Percentiles rank a stretch among this genome's conserved stretches.
These are phyloP conservation scores for Cinclus cinclus DNA, from an alignment of 2,113 vertebrate genomes.

Conservation along the genomic window DNA sequence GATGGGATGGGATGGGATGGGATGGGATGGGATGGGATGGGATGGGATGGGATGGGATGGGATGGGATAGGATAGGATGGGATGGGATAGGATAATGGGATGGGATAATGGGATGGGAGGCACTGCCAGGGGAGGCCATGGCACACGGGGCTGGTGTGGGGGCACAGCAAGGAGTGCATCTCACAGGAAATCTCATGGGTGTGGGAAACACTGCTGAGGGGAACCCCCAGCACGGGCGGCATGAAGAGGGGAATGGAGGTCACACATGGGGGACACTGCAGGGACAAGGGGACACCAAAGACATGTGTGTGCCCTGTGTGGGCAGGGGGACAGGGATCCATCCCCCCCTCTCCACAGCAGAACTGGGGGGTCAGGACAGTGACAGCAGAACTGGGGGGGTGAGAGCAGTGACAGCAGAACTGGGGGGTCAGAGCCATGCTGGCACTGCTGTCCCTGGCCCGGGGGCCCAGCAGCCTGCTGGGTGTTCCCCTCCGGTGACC, in stretches of 20 bases:
- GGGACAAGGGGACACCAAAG: not conserved
- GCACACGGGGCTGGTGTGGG: not conserved
- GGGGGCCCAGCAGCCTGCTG: not conserved
- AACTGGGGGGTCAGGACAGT: too few relatives aligned
- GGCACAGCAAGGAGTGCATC: not conserved
- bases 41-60: too few relatives aligned
- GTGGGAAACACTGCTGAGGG: rapidly evolving
- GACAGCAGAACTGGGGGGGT: too few relatives aligned
- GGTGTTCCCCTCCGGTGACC: not conserved
- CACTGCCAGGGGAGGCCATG: too few relatives aligned
- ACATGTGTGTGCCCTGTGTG: not conserved
- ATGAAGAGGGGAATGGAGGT: not conserved
- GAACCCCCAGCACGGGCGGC: not conserved
- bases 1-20: too few relatives aligned
- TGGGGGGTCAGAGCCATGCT: rapidly evolving
- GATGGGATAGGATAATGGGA: not conserved
- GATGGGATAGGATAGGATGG: too few relatives aligned
- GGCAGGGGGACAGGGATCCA: not conserved
- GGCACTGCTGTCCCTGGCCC: not conserved
- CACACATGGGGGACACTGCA: not conserved
- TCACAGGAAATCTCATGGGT: not conserved
- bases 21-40: too few relatives aligned
- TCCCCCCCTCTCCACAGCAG: not conserved
- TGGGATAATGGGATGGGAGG: too few relatives aligned
- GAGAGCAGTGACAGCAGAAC: too few relatives aligned